A percentile compares a stretch with the other conserved stretches of the same genome.
phyloP scores from a whole-genome alignment of 2,888 invertebrate genomes.

The Drosophila demipolita region DNA sequence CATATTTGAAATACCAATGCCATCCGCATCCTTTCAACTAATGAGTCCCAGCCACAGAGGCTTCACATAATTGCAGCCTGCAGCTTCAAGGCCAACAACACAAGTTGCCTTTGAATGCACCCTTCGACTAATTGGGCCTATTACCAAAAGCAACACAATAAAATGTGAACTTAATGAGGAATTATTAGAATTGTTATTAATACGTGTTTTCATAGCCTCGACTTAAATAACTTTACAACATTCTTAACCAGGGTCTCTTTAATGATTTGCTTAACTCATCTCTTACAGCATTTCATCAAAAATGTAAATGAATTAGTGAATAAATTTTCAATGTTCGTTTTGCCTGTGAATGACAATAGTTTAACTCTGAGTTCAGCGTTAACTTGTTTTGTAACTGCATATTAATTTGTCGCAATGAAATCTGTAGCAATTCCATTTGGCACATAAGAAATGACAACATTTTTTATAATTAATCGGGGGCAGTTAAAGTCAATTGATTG shows the following conservation, averaged over 20 bases:
- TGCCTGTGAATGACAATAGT: conserved; percentile 13
- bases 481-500: conserved; percentile 73
- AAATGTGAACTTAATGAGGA: background rate
- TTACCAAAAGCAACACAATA: conserved; percentile 23
- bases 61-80: conserved; percentile 59
- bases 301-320: conserved; percentile 6
- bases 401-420: conserved; percentile 66
- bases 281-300: background rate
- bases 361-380: conserved; percentile 12
- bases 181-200: conserved; percentile 1
- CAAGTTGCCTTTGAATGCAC: conserved; percentile 6
- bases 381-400: conserved; percentile 22
- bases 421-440: conserved; percentile 58
- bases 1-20: conserved; percentile 36
- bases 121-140: conserved; percentile 40
- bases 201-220: background rate
- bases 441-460: conserved; percentile 60
- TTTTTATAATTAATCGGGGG: conserved; percentile 58
- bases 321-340: background rate
- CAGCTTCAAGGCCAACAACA: conserved; percentile 38
- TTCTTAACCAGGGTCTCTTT: background rate
- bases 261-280: background rate
- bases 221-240: background rate
- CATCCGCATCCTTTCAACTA: conserved; percentile 59
- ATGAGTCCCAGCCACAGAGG: conserved; percentile 57